Base-by-base conservation (phyloP, 2,888 invertebrate species). In the Diaprepes abbreviatus region DNA sequence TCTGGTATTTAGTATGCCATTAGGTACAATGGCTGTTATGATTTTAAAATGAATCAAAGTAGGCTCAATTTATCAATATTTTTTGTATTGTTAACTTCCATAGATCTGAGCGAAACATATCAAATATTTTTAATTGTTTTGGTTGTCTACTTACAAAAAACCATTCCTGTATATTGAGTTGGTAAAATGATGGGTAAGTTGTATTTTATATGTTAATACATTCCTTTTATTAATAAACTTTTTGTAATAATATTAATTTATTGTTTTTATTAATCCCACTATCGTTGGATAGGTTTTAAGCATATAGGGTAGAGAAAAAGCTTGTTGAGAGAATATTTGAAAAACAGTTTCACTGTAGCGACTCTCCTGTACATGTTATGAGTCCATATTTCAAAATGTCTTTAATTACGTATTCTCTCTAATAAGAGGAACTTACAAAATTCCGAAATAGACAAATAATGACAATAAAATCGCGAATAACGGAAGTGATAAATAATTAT, bases 141-240 rank as follows among this genome's bases (percentile, higher is more conserved):
- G 28, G 28, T 28, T 28, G 28, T 50, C 12, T 50, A 28, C 31
- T 50, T 50, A 50, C n/a, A 28, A 35, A n/a, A 35, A n/a, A 16
- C 28, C 48, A 50, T 50, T 50, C 48, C 48, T 16, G 28, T 50
- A 28, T 28, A 14, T 12, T 28, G 14, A 21, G 5, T 45, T 21
- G 16, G 21, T 21, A 10, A 21, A 45, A 45, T 45, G 3, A 28
- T 50, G 31, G 21, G 9, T 50, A 50, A 43, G 9, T 14, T 50
- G 14, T 28, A 16, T 16, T 28, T 28, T 50, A 14, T 31, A 50
- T 50, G 48, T 50, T 50, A 50, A 50, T 24, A 50, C 48, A 50
- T 50, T 50, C 48, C 48, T 45, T 45, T 45, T 45, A 48, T 31
- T 24, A 50, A 50, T 50, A 50, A 24, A 50, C 24, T 31, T 50